phyloP scores from a whole-genome alignment of 2,797 vertebrate species.

The Nyctibius grandis region DNA sequence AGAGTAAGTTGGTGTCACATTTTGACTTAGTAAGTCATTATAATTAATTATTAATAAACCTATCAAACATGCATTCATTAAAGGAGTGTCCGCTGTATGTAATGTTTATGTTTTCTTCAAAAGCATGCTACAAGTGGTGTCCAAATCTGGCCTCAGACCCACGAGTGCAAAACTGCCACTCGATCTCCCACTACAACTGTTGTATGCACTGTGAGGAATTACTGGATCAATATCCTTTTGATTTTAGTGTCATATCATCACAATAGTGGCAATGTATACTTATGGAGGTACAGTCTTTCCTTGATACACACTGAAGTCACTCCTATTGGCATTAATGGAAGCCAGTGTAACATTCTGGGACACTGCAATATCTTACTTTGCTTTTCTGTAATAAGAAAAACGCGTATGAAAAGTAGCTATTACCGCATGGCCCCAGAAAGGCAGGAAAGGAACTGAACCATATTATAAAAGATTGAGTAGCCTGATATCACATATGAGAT shows the following conservation, averaged over 20 bases:
- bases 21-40: not conserved
- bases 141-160: not conserved
- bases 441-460: not conserved
- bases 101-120: not conserved
- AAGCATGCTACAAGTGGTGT: not conserved
- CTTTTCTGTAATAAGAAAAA: not conserved
- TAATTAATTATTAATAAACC: not conserved
- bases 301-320: not conserved
- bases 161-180: not conserved
- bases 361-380: not conserved
- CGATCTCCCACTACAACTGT: not conserved
- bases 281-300: not conserved
- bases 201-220: not conserved
- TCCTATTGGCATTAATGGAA: not conserved
- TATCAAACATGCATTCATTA: not conserved
- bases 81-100: accelerated
- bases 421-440: not conserved
- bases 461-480: not conserved
- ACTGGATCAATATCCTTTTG: not conserved
- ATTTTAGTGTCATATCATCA: not conserved
- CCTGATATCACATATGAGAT: not conserved
- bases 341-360: not conserved
- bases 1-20: not conserved
- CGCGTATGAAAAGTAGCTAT: not conserved
- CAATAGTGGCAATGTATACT: not conserved